Evolutionary conservation across 2,888 invertebrate species (phyloP).

Genomic region (Nomada lathburiana): DNA sequence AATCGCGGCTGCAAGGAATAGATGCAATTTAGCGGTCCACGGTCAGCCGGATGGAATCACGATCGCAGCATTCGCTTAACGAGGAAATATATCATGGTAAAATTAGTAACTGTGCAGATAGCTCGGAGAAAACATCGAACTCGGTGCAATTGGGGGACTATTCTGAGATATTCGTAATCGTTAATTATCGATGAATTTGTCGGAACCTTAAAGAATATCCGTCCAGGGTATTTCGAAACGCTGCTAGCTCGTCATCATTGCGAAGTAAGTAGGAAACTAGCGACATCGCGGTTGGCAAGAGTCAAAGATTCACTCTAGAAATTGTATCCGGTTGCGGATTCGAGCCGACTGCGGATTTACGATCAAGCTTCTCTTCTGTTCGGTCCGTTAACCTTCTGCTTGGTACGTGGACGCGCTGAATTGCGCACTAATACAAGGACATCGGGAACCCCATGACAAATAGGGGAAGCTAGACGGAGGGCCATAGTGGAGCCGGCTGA

Average conservation of each 20-base stretch:
- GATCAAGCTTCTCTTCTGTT: constrained; percentile 40
- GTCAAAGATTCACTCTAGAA: constrained; percentile 21
- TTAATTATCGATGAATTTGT: constrained; percentile 37
- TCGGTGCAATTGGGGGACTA: constrained; percentile 40
- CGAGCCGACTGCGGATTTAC: constrained; percentile 40
- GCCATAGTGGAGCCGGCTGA: constrained; percentile 42
- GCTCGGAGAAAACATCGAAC: constrained; percentile 37
- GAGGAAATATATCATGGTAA: constrained; percentile 8
- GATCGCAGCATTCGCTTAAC: background rate
- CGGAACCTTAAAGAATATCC: background rate
- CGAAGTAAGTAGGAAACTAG: too few species aligned
- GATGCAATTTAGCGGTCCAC: constrained; percentile 2
- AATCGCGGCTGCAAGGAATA: background rate
- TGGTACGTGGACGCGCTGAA: constrained; percentile 28
- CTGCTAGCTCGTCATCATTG: too few species aligned
- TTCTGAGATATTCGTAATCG: constrained; percentile 23
- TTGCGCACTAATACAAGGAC: constrained; percentile 28
- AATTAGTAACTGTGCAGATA: constrained; percentile 18
- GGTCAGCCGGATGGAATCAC: background rate
- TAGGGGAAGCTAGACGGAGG: constrained; percentile 19
- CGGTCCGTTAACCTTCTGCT: constrained; percentile 36
- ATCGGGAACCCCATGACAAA: constrained; percentile 36
- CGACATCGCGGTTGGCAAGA: background rate
- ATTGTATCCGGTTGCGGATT: constrained; percentile 37
- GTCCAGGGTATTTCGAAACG: background rate